Conservation (phyloP, 1,140 invertebrate species). For the Oncopodura yosiiana region DNA sequence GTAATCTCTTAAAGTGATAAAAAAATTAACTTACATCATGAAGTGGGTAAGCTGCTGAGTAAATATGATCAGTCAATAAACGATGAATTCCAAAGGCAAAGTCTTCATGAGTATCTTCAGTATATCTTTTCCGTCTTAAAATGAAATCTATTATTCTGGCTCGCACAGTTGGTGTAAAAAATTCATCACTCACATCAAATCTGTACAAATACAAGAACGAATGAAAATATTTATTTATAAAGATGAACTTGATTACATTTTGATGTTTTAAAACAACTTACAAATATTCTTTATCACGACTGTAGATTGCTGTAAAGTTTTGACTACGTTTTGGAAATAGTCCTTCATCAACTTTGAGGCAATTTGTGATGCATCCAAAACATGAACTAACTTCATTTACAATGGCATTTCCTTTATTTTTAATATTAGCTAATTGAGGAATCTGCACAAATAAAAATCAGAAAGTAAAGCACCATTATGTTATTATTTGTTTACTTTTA, state of each 20-base stretch:
- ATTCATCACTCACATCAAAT: constrained; percentile 70
- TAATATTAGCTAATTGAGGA: constrained; percentile 50
- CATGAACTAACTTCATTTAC: constrained; percentile 51
- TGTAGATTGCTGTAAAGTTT: constrained; percentile 64
- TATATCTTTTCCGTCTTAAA: constrained; percentile 73
- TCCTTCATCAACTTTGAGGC: constrained; percentile 53
- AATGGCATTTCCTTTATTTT: constrained; percentile 50
- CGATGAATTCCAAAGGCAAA: constrained; percentile 76
- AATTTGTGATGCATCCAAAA: constrained; percentile 49
- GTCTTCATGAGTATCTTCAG: constrained; percentile 50
- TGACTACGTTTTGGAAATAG: constrained; percentile 61
- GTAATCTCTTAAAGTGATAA: no score
- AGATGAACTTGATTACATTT: neutral
- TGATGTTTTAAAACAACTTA: constrained; percentile 41
- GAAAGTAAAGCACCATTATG: neutral
- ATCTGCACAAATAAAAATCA: constrained; percentile 44
- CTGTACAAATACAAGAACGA: constrained; percentile 48
- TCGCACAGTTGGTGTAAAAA: constrained; percentile 69
- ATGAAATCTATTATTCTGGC: constrained; percentile 87
- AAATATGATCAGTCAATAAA: constrained; percentile 50
- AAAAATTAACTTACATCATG: constrained; percentile 85
- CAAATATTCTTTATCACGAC: constrained; percentile 77
- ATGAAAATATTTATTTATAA: constrained; percentile 9
- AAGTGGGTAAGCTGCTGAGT: constrained; percentile 75
- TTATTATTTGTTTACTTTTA: no score